Evolutionary conservation across 2,888 invertebrate genomes (phyloP), one percentile per base, ranked within the genome.

Genomic region (Pyrrhosoma nymphula): DNA sequence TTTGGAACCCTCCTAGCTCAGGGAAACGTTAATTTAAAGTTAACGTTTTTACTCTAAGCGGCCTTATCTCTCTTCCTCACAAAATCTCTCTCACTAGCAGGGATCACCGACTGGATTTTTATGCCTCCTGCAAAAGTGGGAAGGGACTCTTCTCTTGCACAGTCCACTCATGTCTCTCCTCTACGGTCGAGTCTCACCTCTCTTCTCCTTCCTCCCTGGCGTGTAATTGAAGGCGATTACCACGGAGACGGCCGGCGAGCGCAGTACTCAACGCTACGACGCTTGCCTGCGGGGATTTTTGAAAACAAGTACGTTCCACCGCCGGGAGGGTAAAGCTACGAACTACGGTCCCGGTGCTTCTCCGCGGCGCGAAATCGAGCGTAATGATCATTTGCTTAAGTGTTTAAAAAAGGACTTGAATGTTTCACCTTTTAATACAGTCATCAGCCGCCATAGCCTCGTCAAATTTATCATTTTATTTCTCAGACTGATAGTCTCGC

Each of bases 211-310:
- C 69, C 23, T 69, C 82, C 82, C 35, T 18, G 0, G 16, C 82
- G 82, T 35, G 82, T 82, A 82, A 82, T 82, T 82, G 82, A 35
- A 82, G 82, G 82, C 82, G 82, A 82, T 82, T 82, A 82, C 82
- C 82, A 35, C 23, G 30, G 35, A 30, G 82, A 82, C 35, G 82
- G 0, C 35, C 82, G 35, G 35, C 4, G n/a, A n/a, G 69, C 69
- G n/a, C n/a, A 69, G 69, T 35, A 35, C 35, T 82, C 82, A 82
- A 23, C 82, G 82, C 82, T 35, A 6, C 30, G 69, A 82, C 35
- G 18, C 35, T 75, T n/a, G 10, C 35, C 16, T 14, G 35, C 35
- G 69, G 69, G n/a, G 35, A 82, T 82, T 35, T 47, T 35, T 82
- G 30, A 16, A 82, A 35, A 82, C 35, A 35, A 35, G 82, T 26